phyloP scores from a whole-genome alignment of 30 jellyfish, hydroid and myxozoan species.

The Morbakka virulenta region DNA sequence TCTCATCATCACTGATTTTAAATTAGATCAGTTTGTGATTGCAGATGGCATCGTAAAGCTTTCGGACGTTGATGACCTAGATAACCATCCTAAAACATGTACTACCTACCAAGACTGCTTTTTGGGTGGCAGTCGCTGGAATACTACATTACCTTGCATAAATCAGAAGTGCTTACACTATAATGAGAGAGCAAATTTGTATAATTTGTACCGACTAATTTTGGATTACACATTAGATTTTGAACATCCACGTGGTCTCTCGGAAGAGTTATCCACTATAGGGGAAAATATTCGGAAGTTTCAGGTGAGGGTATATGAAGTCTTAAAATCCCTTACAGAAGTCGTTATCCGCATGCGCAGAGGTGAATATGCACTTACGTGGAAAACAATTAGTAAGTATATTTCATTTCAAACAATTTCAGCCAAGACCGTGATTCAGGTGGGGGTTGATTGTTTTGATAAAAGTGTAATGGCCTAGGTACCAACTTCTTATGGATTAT shows the following conservation, averaged over 20 bases:
- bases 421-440: no score
- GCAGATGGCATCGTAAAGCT: constrained; percentile 48
- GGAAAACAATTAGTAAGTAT: no score
- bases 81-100: constrained; percentile 24
- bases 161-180: constrained; percentile 11
- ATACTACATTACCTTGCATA: constrained; percentile 49
- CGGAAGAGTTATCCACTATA: constrained; percentile 17
- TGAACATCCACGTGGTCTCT: constrained; percentile 45
- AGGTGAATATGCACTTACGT: no score
- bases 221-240: constrained; percentile 37
- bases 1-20: constrained; percentile 41
- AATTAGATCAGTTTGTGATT: constrained; percentile 53
- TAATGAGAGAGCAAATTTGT: constrained; percentile 22
- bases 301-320: background rate
- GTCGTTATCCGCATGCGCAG: no score
- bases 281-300: constrained; percentile 14
- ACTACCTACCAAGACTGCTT: constrained; percentile 13
- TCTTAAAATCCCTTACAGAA: no score
- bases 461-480: no score
- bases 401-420: no score
- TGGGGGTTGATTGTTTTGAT: no score
- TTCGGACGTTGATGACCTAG: constrained; percentile 66
- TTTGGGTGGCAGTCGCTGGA: constrained; percentile 25
- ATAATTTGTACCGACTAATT: constrained; percentile 27
- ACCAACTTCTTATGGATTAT: no score